Conservation (phyloP, 2,888 invertebrate genomes). For the Zygogramma bicolorata region DNA sequence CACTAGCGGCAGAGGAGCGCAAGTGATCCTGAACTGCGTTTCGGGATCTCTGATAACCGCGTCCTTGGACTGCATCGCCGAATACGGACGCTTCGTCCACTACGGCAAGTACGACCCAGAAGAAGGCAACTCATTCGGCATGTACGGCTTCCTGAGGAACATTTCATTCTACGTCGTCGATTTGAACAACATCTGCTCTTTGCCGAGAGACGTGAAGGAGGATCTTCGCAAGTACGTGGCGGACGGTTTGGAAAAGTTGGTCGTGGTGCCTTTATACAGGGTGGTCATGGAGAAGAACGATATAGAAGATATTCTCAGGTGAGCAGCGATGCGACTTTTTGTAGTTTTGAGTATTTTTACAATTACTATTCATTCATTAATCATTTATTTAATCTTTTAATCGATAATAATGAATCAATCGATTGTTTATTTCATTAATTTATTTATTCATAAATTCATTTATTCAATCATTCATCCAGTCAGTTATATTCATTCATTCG, state of each 20-base stretch:
- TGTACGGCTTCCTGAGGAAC: conserved; percentile 82
- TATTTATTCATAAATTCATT: no score
- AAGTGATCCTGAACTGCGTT: conserved; percentile 90
- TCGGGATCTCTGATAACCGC: conserved; percentile 89
- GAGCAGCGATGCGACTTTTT: no score
- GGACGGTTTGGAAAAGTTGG: conserved; percentile 75
- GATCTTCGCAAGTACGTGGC: conserved; percentile 71
- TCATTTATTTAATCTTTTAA: no score
- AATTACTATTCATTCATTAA: no score
- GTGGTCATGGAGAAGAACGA: conserved; percentile 75
- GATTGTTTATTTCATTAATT: no score
- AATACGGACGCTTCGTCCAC: conserved; percentile 81
- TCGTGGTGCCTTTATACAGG: conserved; percentile 77
- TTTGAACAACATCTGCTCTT: conserved; percentile 76
- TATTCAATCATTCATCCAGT: no score
- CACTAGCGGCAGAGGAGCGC: conserved; percentile 90
- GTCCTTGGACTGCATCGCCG: conserved; percentile 73
- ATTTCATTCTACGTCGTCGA: conserved; percentile 83
- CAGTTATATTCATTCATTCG: no score
- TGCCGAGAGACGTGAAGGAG: conserved; percentile 69
- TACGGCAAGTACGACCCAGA: conserved; percentile 87
- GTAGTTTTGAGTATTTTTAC: no score
- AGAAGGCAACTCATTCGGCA: conserved; percentile 74
- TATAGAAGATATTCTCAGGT: conserved; percentile 77
- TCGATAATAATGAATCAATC: no score